These are phyloP conservation scores for Notoglanidium macrostoma DNA, from an alignment of 2,797 vertebrate species.

Conservation along the genomic window DNA sequence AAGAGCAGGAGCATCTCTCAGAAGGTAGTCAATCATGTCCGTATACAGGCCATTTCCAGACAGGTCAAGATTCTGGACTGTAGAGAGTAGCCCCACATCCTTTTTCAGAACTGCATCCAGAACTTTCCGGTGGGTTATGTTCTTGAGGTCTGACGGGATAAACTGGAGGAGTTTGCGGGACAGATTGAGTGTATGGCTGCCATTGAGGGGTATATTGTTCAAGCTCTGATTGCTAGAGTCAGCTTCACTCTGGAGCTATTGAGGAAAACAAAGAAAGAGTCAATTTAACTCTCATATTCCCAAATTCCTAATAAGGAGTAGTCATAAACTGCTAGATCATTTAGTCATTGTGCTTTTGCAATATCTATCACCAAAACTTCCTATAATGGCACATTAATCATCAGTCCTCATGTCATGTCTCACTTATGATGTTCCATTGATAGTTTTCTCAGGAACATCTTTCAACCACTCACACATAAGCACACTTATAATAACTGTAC, in stretches of 20 bases:
- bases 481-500: neutral
- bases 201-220: slow-evolving; percentile 71
- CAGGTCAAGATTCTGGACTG: slow-evolving; percentile 81
- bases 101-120: slow-evolving; percentile 76
- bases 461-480: neutral
- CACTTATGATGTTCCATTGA: neutral
- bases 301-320: neutral
- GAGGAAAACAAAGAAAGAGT: slow-evolving; percentile 35
- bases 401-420: neutral
- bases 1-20: slow-evolving; percentile 79
- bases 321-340: neutral
- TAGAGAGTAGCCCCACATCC: slow-evolving; percentile 76
- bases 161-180: slow-evolving; percentile 87
- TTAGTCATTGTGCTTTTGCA: neutral
- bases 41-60: slow-evolving; percentile 89
- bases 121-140: slow-evolving; percentile 77
- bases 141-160: slow-evolving; percentile 79
- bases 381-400: neutral
- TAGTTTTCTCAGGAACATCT: neutral
- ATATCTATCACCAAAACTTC: neutral
- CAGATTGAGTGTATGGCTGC: slow-evolving; percentile 80
- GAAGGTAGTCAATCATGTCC: slow-evolving; percentile 83
- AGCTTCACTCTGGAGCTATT: slow-evolving; percentile 80
- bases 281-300: neutral
- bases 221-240: slow-evolving; percentile 81